These are phyloP conservation scores for Epizoanthus stellaris DNA, from an alignment of 92 coral and sea anemone species.

Conservation along the genomic window DNA sequence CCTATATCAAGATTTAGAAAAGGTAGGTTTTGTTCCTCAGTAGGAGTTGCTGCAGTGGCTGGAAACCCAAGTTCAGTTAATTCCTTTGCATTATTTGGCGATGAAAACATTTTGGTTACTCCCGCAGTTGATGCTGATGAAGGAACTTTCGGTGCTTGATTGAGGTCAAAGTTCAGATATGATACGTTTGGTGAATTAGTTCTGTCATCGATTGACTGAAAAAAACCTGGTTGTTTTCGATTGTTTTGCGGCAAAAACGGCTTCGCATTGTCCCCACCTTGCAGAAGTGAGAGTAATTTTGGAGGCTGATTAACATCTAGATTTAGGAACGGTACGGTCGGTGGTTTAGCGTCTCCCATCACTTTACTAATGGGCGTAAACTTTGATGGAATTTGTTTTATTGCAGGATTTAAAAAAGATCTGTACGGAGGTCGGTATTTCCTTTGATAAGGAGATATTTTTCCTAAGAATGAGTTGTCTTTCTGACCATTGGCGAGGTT, in stretches of 20 bases:
- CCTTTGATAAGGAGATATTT: not conserved
- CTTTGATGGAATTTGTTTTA: not conserved
- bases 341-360: not conserved
- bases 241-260: not conserved
- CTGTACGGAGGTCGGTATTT: not conserved
- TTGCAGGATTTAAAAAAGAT: not conserved
- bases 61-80: not conserved
- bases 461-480: not conserved
- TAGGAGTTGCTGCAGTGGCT: not conserved
- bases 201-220: not conserved
- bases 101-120: not conserved
- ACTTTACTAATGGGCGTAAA: not conserved
- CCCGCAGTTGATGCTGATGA: not conserved
- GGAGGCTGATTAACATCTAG: constrained; percentile 5
- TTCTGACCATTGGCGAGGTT: not conserved
- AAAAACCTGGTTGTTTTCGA: not conserved
- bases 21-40: not conserved
- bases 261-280: not conserved
- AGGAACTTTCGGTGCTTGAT: not conserved
- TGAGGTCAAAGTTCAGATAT: not conserved
- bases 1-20: not conserved
- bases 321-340: constrained; percentile 13
- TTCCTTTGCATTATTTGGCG: not conserved
- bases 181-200: not conserved
- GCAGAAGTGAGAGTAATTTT: not conserved